Percentiles rank a stretch among this genome's conserved stretches.
These are phyloP conservation scores for Drosophila funebris DNA, from an alignment of 1,140 invertebrate genomes.

Conservation along the genomic window DNA sequence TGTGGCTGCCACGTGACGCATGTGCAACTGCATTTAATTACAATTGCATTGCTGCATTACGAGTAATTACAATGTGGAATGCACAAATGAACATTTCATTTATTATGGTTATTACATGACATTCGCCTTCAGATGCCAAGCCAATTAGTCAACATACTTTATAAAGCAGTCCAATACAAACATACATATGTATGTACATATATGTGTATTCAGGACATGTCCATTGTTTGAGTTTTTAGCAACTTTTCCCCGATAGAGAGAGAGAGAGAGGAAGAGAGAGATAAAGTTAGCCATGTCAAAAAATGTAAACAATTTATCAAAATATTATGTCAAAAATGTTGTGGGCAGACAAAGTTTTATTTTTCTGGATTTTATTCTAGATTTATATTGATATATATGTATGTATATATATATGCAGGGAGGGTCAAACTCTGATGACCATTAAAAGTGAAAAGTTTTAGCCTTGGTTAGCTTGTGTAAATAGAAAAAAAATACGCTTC, in stretches of 20 bases:
- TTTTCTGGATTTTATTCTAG: slow-evolving; percentile 26
- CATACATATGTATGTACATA: not conserved
- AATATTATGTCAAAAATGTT: slow-evolving; percentile 72
- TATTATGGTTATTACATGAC: slow-evolving; percentile 46
- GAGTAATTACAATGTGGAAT: slow-evolving; percentile 38
- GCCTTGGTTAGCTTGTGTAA: slow-evolving; percentile 27
- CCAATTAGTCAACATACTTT: slow-evolving; percentile 17
- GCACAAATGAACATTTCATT: slow-evolving; percentile 43
- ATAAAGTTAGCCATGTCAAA: not conserved
- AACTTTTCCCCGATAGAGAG: not conserved
- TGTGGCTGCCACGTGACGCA: slow-evolving; percentile 8
- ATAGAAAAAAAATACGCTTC: slow-evolving; percentile 39
- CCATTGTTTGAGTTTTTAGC: slow-evolving; percentile 1
- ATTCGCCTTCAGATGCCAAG: slow-evolving; percentile 1
- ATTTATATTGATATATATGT: slow-evolving; percentile 57
- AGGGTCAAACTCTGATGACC: slow-evolving; percentile 67
- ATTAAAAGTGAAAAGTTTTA: slow-evolving; percentile 77
- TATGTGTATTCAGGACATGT: no score
- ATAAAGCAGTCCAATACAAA: not conserved
- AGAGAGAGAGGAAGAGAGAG: no score
- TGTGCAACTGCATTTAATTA: slow-evolving; percentile 14
- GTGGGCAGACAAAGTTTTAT: slow-evolving; percentile 53
- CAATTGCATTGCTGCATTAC: slow-evolving; percentile 1
- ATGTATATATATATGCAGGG: slow-evolving; percentile 31
- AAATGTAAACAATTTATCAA: slow-evolving; percentile 72